Conservation (phyloP, 1,140 invertebrate species). For the Sminthurides bifidus region DNA sequence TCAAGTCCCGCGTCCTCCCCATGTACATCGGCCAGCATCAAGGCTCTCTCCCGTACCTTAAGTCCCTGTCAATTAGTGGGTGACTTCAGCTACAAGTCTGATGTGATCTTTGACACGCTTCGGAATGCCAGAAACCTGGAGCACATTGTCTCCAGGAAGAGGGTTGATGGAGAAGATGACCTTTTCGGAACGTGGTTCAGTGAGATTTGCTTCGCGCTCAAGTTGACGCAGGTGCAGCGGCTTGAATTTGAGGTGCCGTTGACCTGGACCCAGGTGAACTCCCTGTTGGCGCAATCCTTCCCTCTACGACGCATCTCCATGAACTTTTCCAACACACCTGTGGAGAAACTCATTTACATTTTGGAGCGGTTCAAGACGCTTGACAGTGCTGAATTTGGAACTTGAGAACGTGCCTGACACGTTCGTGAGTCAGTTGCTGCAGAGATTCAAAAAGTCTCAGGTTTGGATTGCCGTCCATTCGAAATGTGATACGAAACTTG, state of each 20-base stretch:
- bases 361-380: neutral
- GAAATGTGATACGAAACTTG: neutral
- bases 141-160: neutral
- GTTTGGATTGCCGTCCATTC: slow-evolving; percentile 6
- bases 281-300: neutral
- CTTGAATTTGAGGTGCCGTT: slow-evolving; percentile 8
- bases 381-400: slow-evolving; percentile 6
- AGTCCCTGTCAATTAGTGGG: slow-evolving; percentile 1
- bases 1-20: slow-evolving; percentile 1
- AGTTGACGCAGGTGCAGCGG: slow-evolving; percentile 5
- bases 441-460: neutral
- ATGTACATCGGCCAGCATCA: slow-evolving; percentile 5
- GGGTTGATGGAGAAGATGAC: slow-evolving; percentile 1
- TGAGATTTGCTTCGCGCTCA: slow-evolving; percentile 4
- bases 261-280: slow-evolving; percentile 1
- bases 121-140: neutral
- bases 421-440: neutral
- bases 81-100: slow-evolving; percentile 6
- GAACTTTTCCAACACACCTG: neutral
- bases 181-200: slow-evolving; percentile 14
- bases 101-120: slow-evolving; percentile 5
- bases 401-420: neutral
- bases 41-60: neutral
- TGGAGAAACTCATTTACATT: neutral
- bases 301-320: neutral